Conservation (phyloP, 1,140 invertebrate genomes). For the Pectinophora gossypiella region DNA sequence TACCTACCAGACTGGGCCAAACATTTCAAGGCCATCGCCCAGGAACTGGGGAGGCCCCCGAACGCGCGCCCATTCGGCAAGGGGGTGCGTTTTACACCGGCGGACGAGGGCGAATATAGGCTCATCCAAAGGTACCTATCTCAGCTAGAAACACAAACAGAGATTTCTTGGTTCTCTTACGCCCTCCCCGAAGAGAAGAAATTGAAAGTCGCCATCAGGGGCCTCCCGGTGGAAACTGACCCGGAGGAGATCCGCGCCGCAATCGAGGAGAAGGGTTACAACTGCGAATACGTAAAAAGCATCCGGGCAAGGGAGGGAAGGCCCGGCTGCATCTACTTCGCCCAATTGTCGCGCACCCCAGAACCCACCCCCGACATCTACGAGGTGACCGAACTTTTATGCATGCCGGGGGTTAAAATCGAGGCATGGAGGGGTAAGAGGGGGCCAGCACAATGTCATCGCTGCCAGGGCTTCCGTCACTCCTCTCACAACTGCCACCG, state of each 20-base stretch:
- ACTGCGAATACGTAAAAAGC: neutral
- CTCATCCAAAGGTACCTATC: neutral
- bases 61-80: neutral
- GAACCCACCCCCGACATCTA: neutral
- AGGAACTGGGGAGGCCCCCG: neutral
- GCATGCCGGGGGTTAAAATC: conserved; percentile 8
- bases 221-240: neutral
- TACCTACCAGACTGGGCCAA: neutral
- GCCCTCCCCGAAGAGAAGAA: neutral
- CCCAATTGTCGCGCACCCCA: neutral
- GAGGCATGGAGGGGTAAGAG: conserved; percentile 9
- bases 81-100: neutral
- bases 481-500: conserved; percentile 15
- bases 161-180: neutral
- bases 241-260: neutral
- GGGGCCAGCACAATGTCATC: conserved; percentile 11
- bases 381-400: conserved; percentile 1
- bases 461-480: conserved; percentile 17
- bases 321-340: neutral
- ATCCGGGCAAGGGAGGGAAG: neutral
- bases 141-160: neutral
- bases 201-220: neutral
- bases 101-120: neutral
- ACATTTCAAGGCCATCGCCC: neutral
- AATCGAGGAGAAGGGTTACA: neutral